Evolutionary conservation across 2,888 invertebrate genomes (phyloP).

Genomic region (Lasioglossum pauxillum): DNA sequence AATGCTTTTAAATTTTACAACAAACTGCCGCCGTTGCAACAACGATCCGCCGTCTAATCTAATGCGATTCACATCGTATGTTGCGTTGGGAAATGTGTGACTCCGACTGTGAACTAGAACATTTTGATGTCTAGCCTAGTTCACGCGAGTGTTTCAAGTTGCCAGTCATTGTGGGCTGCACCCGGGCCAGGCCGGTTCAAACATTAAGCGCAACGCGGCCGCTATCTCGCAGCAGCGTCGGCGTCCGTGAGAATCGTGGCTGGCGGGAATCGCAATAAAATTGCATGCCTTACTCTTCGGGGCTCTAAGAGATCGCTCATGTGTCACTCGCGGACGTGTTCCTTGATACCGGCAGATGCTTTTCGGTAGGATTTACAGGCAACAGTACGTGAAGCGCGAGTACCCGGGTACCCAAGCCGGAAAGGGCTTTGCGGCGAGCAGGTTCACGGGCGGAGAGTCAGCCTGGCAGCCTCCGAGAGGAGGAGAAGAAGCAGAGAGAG

Average conservation of each 20-base stretch:
- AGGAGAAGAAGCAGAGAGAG: not conserved
- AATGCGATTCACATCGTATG: too few species aligned
- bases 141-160: not conserved
- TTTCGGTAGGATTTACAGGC: constrained; percentile 67
- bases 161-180: not conserved
- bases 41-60: too few species aligned
- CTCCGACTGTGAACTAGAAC: too few species aligned
- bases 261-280: constrained; percentile 50
- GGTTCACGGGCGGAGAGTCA: constrained; percentile 39
- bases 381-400: constrained; percentile 62
- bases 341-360: constrained; percentile 67
- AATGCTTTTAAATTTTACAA: too few species aligned
- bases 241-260: not conserved
- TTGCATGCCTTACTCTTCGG: constrained; percentile 38
- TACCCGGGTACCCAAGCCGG: constrained; percentile 46
- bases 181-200: not conserved
- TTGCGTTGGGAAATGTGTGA: too few species aligned
- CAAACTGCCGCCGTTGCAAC: too few species aligned
- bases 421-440: constrained; percentile 51
- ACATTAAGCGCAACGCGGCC: not conserved
- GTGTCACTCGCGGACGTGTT: constrained; percentile 61
- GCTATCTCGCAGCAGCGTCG: not conserved
- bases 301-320: constrained; percentile 58
- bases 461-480: constrained; percentile 21
- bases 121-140: too few species aligned